phyloP scores from a whole-genome alignment of 2,113 vertebrate genomes.

The Lamprotornis superbus region DNA sequence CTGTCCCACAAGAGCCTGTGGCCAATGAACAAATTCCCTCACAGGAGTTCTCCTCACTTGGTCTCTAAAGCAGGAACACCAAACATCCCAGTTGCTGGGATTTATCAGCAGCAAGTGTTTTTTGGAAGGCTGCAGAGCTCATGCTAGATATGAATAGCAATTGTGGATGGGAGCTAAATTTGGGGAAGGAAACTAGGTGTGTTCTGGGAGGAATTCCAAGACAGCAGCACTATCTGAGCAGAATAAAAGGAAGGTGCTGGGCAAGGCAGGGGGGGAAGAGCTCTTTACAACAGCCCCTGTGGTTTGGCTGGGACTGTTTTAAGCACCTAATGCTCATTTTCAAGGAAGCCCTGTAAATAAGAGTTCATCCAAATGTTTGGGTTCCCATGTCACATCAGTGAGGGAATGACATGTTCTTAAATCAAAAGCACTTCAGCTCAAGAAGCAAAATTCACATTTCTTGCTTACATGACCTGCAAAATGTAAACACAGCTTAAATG shows the following conservation, averaged over 20 bases:
- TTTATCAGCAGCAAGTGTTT: background rate
- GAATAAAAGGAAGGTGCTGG: background rate
- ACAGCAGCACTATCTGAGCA: background rate
- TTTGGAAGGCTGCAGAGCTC: background rate
- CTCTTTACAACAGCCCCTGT: background rate
- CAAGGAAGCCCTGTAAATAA: background rate
- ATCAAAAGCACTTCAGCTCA: background rate
- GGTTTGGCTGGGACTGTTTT: background rate
- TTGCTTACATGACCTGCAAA: background rate
- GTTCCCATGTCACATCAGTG: background rate
- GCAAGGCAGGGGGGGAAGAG: rapidly evolving
- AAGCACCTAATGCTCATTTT: background rate
- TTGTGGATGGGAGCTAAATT: background rate
- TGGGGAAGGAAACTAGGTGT: background rate
- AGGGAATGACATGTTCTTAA: background rate
- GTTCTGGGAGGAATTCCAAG: background rate
- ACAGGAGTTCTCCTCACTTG: background rate
- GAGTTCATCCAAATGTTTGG: background rate
- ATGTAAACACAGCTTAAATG: background rate
- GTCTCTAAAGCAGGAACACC: background rate
- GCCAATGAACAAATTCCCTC: background rate
- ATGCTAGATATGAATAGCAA: rapidly evolving
- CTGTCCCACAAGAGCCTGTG: background rate
- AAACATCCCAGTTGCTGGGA: background rate
- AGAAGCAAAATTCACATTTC: background rate